These are phyloP conservation scores for Varanus salvator DNA, from an alignment of 2,113 vertebrate species.

Conservation along the genomic window DNA sequence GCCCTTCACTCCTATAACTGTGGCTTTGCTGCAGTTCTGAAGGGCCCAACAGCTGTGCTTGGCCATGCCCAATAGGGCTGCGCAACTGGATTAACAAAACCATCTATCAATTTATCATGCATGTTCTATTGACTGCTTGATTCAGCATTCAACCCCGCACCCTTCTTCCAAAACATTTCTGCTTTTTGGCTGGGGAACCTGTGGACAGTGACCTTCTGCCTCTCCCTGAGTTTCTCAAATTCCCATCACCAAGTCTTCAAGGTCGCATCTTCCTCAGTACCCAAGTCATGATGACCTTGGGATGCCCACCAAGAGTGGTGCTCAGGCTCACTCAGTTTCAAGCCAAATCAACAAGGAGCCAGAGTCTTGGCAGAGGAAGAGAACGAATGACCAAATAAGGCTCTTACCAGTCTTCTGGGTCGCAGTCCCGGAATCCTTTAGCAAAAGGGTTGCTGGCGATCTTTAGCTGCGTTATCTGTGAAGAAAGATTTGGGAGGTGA, in stretches of 20 bases:
- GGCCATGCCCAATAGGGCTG: neutral
- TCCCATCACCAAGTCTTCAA: too few species aligned
- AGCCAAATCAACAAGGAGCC: too few species aligned
- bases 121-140: neutral
- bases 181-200: too few species aligned
- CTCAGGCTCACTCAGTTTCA: neutral
- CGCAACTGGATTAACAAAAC: too few species aligned
- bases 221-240: neutral
- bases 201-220: too few species aligned
- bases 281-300: too few species aligned
- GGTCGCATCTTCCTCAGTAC: too few species aligned
- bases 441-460: slow-evolving; percentile 99
- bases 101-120: neutral
- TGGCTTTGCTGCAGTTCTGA: neutral
- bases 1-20: neutral
- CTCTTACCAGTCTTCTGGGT: slow-evolving; percentile 98
- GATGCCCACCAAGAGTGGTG: too few species aligned
- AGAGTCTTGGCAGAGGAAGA: neutral
- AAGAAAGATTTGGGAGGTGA: slow-evolving; percentile 11
- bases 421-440: slow-evolving; percentile 98
- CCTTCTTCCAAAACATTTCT: too few species aligned
- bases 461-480: slow-evolving; percentile 97
- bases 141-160: neutral
- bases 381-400: neutral
- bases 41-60: too few species aligned